These are phyloP conservation scores for Ferdinandea cuprea DNA, from an alignment of 2,888 invertebrate genomes.

Conservation along the genomic window DNA sequence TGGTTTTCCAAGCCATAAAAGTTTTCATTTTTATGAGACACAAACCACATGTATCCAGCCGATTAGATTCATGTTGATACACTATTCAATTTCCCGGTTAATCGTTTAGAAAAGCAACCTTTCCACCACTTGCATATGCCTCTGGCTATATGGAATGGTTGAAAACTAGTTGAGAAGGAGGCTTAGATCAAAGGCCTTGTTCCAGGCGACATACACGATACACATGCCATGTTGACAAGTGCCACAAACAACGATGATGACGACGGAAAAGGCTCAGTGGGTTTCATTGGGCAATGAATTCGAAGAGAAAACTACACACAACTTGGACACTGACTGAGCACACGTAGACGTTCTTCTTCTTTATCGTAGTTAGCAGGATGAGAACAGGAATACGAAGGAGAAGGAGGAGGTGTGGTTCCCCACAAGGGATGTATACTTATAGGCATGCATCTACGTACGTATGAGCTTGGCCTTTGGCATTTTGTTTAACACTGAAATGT, in stretches of 20 bases:
- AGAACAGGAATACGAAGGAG: slow-evolving; percentile 42
- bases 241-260: slow-evolving; percentile 52
- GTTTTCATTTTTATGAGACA: slow-evolving; percentile 49
- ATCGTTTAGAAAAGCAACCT: slow-evolving; percentile 7
- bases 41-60: slow-evolving; percentile 41
- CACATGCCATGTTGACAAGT: slow-evolving; percentile 60
- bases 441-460: slow-evolving; percentile 3
- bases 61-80: slow-evolving; percentile 66
- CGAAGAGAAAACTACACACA: not conserved
- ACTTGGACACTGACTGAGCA: slow-evolving; percentile 6
- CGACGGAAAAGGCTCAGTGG: slow-evolving; percentile 42
- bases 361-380: slow-evolving; percentile 54
- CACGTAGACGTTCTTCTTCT: slow-evolving; percentile 34
- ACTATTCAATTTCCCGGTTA: slow-evolving; percentile 43
- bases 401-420: slow-evolving; percentile 17
- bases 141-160: not conserved
- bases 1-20: slow-evolving; percentile 33
- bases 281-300: slow-evolving; percentile 6
- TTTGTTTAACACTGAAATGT: slow-evolving; percentile 70
- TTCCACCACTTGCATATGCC: not conserved
- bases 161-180: slow-evolving; percentile 25
- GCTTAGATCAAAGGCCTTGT: slow-evolving; percentile 42
- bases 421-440: slow-evolving; percentile 8
- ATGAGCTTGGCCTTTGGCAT: slow-evolving; percentile 62
- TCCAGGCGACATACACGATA: slow-evolving; percentile 32